A percentile compares a stretch with the other conserved stretches of the same genome.
Conservation (phyloP, 2,113 vertebrate species). For the Bubo bubo region DNA sequence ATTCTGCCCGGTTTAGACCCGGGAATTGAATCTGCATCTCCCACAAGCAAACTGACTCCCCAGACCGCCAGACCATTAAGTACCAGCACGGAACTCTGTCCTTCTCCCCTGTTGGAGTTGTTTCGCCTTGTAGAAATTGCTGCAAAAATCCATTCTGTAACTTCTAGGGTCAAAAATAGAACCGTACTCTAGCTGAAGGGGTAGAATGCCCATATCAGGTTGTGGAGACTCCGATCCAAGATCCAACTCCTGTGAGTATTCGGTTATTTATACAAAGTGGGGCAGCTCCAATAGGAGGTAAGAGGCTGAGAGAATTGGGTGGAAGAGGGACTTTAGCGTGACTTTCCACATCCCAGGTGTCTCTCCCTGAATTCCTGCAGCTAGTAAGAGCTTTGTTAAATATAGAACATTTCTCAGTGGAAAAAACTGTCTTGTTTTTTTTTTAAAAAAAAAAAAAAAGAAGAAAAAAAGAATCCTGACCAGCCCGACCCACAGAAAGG, state of each 20-base stretch:
- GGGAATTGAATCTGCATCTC: neutral
- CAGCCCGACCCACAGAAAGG: neutral
- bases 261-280: slow-evolving; percentile 52
- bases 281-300: slow-evolving; percentile 52
- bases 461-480: neutral
- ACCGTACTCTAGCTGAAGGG: neutral
- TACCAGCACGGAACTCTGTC: neutral
- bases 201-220: neutral
- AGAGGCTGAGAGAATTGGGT: slow-evolving; percentile 21
- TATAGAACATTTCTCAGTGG: slow-evolving; percentile 30
- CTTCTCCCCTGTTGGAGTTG: neutral
- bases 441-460: too few species aligned
- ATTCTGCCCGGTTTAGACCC: neutral
- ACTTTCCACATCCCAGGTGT: slow-evolving; percentile 26
- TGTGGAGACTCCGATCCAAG: neutral
- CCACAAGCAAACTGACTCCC: neutral
- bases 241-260: slow-evolving; percentile 22
- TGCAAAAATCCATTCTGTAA: neutral
- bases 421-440: neutral
- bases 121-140: neutral
- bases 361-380: neutral
- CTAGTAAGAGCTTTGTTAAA: neutral
- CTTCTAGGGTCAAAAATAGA: slow-evolving; percentile 15
- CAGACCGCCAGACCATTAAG: neutral
- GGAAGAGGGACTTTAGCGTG: slow-evolving; percentile 5